Evolutionary conservation across 2,888 invertebrate species (phyloP).

Genomic region (Myopa testacea): DNA sequence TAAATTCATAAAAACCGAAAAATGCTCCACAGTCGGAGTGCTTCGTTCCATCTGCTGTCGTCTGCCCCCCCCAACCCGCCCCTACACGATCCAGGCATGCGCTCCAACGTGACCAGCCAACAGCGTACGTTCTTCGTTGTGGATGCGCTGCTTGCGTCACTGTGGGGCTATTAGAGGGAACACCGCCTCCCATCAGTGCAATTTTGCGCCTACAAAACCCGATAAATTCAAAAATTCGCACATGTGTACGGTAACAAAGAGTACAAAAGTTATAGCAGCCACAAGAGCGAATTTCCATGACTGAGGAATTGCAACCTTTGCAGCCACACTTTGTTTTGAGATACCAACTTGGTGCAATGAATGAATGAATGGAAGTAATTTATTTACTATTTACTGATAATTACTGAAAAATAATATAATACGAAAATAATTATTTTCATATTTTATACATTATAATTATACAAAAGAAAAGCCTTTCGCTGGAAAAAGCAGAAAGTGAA

Average conservation of each 20-base stretch:
- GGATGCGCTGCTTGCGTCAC: slow-evolving; percentile 4
- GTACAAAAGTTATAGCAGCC: not conserved
- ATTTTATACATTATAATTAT: too few relatives aligned
- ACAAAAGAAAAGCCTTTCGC: too few relatives aligned
- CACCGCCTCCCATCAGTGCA: not conserved
- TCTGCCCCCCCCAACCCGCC: not conserved
- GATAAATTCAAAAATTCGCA: slow-evolving; percentile 13
- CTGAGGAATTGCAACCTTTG: too few relatives aligned
- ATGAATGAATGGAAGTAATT: too few relatives aligned
- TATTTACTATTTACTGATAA: too few relatives aligned
- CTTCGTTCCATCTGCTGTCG: not conserved
- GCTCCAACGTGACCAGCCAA: slow-evolving; percentile 15
- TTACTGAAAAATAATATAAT: too few relatives aligned
- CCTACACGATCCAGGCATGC: not conserved
- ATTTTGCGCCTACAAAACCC: not conserved
- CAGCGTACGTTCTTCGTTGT: not conserved
- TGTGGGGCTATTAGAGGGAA: slow-evolving; percentile 35
- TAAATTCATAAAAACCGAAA: slow-evolving; percentile 27
- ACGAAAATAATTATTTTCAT: too few relatives aligned
- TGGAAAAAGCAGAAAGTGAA: too few relatives aligned
- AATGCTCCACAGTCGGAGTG: not conserved
- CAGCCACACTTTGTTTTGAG: too few relatives aligned
- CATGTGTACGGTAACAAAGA: not conserved
- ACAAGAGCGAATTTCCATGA: too few relatives aligned
- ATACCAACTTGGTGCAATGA: too few relatives aligned